Evolutionary conservation across 1,140 invertebrate genomes (phyloP), one percentile per base, ranked within the genome.

Genomic region (Drosophila nigrodunni): DNA sequence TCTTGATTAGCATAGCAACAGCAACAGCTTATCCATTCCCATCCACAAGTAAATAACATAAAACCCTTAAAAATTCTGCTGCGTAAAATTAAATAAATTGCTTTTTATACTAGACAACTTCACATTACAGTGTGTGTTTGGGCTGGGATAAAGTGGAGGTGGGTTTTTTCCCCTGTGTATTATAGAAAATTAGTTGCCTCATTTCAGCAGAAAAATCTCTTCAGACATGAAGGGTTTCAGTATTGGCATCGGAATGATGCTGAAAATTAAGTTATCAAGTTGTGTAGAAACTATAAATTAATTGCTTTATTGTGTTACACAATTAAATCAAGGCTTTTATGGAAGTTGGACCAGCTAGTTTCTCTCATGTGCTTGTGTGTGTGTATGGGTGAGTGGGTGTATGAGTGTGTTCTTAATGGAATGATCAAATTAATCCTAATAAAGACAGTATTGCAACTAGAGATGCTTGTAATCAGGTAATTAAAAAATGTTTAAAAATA

Each of bases 1-100:
- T 78, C 80, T 88, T 88, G 85, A 88, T 88, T 88, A 88, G 85
- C 83, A 80, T 86, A 80, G 80, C 62, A 69, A 57, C 66, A 46
- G 62, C 47, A 37, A 9, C 15, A 11, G 39, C 34, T 37, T 21
- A 21, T 18, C 58, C 41, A 13, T 25, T 34, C 13, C 11, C 13
- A 7, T 21, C 46, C 59, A 30, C 37, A 50, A 52, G 25, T 30
- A 30, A 44, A 57, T 47, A 43, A n/a, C 34, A 15, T 11, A 59
- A 43, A 46, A 57, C 10, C n/a, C 21, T 21, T 10, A 49, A 50
- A 55, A 46, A 73, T 77, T 67, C 71, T 71, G 43, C 70, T 68
- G 15, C 59, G 9, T 55, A 60, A 88, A 80, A 87, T 82, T 68
- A 78, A 88, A 88, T 74, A 82, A 87, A 87, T 87, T 87, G 54